Base-by-base conservation (phyloP, 2,113 vertebrate species). In the Percopsis transmontana region DNA sequence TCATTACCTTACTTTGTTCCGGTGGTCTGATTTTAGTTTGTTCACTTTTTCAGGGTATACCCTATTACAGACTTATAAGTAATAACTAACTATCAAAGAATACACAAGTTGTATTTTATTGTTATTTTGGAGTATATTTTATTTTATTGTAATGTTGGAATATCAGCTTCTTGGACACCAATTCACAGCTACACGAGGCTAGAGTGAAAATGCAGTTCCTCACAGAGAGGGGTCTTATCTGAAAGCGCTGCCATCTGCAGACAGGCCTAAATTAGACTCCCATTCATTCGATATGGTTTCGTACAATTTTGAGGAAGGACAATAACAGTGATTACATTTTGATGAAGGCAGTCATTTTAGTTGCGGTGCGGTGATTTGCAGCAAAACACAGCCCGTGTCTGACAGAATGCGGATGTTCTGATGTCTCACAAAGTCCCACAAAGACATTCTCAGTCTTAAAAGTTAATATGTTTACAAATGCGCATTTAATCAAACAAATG, bases 241-340 rank as follows among this genome's bases (percentile, higher is more conserved):
- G 45, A 48, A 58, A 47, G 21, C 42, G 33, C 58, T 60, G 62
- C 60, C 75, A 70, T 74, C 66, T 76, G 74, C 61, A 78, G 58
- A 58, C 12, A 14, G 54, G 45, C 71, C 53, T 57, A 54, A 87
- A 81, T 79, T 80, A 76, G 79, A 63, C 57, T 8, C 15, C 21
- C 51, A 58, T 38, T 58, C 69, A 62, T 67, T 74, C 82, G 56
- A 72, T 73, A 40, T 51, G 64, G 77, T 42, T 68, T 54, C 38
- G 68, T 72, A 56, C 73, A 63, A 69, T 70, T 39, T 53, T 6
- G 50, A 16, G 33, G 39, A 21, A 24, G 61, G 56, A 79, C 74
- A 84, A 82, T 79, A 73, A 70, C 74, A 73, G 72, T 77, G 74
- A 80, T 85, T 77, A 82, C 70, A 14, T 62, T 67, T 59, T 61